phyloP scores from a whole-genome alignment of 2,888 invertebrate genomes.

The Kuschelorhynchus macadamiae region DNA sequence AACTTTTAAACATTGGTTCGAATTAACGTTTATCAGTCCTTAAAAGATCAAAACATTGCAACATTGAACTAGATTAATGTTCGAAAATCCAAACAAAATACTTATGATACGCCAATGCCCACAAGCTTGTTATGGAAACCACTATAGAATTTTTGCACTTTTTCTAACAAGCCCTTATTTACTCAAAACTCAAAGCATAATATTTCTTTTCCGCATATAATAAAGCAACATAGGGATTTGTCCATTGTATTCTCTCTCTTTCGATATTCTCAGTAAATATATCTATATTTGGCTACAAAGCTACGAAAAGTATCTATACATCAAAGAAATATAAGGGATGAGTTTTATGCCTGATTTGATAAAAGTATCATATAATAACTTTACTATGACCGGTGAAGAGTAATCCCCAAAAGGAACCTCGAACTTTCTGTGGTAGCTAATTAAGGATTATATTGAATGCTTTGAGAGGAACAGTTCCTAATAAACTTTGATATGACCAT shows the following conservation, averaged over 20 bases:
- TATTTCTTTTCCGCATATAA: constrained; percentile 43
- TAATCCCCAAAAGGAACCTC: constrained; percentile 16
- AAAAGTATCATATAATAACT: constrained; percentile 38
- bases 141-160: constrained; percentile 22
- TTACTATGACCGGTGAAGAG: constrained; percentile 33
- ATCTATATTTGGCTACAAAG: constrained; percentile 39
- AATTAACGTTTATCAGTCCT: too few relatives aligned
- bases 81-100: too few relatives aligned
- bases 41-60: too few relatives aligned
- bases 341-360: constrained; percentile 47
- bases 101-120: constrained; percentile 27
- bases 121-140: constrained; percentile 22
- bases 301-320: constrained; percentile 28
- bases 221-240: constrained; percentile 40
- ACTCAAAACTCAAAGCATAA: constrained; percentile 40
- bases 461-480: constrained; percentile 15
- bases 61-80: too few relatives aligned
- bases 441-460: constrained; percentile 32
- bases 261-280: constrained; percentile 39
- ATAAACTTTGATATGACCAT: constrained; percentile 3
- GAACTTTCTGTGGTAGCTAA: constrained; percentile 14
- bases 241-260: constrained; percentile 29
- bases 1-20: too few relatives aligned
- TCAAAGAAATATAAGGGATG: constrained; percentile 43
- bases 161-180: constrained; percentile 48